A percentile compares a stretch with the other conserved stretches of the same genome.
phyloP scores from a whole-genome alignment of 2,888 invertebrate genomes.

The Adelphocoris suturalis region DNA sequence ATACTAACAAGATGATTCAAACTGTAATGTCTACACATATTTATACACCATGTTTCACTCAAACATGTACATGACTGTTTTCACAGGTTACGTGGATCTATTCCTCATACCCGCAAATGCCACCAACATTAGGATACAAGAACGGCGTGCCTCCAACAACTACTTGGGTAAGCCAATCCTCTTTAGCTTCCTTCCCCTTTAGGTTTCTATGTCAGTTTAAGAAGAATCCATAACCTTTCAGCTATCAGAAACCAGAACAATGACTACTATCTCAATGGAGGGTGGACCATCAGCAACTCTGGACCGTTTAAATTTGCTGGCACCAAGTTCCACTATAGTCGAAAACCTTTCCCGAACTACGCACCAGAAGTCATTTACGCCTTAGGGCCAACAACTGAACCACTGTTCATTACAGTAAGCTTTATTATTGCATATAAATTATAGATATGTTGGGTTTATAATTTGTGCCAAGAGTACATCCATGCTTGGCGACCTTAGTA shows the following conservation, averaged over 20 bases:
- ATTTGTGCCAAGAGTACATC: no score
- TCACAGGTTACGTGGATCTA: conserved; percentile 93
- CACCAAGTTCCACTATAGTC: conserved; percentile 91
- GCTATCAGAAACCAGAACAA: conserved; percentile 91
- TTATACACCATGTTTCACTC: no score
- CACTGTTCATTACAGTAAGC: conserved; percentile 89
- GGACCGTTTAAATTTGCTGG: conserved; percentile 89
- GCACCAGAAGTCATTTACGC: conserved; percentile 92
- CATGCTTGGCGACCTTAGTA: no score
- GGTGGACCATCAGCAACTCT: conserved; percentile 96
- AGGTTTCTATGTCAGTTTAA: conserved; percentile 1
- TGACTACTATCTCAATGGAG: conserved; percentile 94
- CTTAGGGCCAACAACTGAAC: conserved; percentile 94
- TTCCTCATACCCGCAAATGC: conserved; percentile 94
- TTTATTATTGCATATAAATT: background rate
- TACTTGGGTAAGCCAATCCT: conserved; percentile 85
- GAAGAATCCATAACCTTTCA: conserved; percentile 77
- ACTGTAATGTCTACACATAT: no score
- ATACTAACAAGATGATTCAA: no score
- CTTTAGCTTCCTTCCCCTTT: background rate
- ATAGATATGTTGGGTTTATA: background rate
- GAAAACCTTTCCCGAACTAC: conserved; percentile 88
- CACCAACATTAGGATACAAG: conserved; percentile 91
- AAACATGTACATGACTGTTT: no score
- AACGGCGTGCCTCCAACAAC: conserved; percentile 90